Conservation (phyloP, 2,888 invertebrate genomes). For the Lasius fuliginosus region DNA sequence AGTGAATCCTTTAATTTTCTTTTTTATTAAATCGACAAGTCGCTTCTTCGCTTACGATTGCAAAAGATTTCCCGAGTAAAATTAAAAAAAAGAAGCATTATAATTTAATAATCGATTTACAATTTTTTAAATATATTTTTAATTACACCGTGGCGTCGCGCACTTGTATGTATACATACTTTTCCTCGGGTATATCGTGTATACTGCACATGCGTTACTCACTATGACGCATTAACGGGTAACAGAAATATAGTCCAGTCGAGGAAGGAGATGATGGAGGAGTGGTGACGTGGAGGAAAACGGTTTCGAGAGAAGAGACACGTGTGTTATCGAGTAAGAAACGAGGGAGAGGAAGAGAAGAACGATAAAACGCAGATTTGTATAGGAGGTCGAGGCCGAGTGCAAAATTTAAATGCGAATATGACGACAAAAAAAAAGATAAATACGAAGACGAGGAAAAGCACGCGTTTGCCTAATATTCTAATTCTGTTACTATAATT, state of each 20-base stretch:
- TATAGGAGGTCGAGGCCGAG: background rate
- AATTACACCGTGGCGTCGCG: background rate
- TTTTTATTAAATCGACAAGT: background rate
- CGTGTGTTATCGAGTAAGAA: constrained; percentile 2
- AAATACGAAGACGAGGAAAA: background rate
- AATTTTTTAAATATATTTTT: background rate
- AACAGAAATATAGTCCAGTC: constrained; percentile 10
- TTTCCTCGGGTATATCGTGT: background rate
- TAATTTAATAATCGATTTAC: background rate
- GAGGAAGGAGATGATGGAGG: background rate
- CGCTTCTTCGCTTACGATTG: background rate
- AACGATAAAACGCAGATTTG: background rate
- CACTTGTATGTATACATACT: background rate
- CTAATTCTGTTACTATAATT: background rate
- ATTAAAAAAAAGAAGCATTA: background rate
- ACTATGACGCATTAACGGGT: constrained; percentile 13
- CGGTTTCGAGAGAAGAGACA: background rate
- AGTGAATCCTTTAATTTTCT: background rate
- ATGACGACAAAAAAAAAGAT: background rate
- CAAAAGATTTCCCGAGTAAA: background rate
- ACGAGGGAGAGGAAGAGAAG: background rate
- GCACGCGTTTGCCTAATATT: background rate
- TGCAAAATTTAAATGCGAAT: constrained; percentile 8
- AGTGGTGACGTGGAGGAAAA: background rate
- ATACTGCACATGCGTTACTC: background rate